Percentiles rank a stretch among this genome's conserved stretches.
These are phyloP conservation scores for Craterocephalus amniculus DNA, from an alignment of 2,797 vertebrate genomes.

Conservation along the genomic window DNA sequence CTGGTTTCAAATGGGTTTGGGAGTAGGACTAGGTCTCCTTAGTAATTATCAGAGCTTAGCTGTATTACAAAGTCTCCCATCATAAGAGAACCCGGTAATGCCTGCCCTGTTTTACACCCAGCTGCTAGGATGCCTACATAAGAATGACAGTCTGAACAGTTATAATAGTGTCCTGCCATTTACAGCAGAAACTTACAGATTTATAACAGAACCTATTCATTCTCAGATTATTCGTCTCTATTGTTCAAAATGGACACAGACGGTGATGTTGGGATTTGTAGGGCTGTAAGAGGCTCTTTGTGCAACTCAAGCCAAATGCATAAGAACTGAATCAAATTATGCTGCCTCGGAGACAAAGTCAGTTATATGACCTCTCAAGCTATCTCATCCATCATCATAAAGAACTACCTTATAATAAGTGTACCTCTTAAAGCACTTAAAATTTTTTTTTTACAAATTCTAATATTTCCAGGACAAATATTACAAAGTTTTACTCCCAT, in stretches of 20 bases:
- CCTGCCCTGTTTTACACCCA: conserved; percentile 14
- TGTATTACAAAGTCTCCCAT: conserved; percentile 25
- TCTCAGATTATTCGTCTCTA: background rate
- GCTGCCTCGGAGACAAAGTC: no score
- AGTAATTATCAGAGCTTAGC: conserved; percentile 42
- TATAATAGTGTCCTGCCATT: background rate
- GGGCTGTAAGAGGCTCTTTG: no score
- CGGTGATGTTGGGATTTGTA: background rate
- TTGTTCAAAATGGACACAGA: background rate
- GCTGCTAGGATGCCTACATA: conserved; percentile 3
- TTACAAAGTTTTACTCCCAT: no score
- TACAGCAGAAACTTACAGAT: background rate
- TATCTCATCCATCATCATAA: no score
- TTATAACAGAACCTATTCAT: background rate
- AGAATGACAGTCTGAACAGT: no score
- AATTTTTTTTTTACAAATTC: no score
- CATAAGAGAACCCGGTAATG: conserved; percentile 4
- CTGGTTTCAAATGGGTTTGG: conserved; percentile 35
- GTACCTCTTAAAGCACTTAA: no score
- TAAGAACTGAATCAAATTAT: background rate
- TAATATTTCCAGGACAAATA: no score
- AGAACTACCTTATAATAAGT: no score
- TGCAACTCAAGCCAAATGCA: background rate
- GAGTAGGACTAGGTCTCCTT: conserved; percentile 25
- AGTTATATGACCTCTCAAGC: no score